Conservation (phyloP, 2,797 vertebrate genomes). For the Siniperca obscura region DNA sequence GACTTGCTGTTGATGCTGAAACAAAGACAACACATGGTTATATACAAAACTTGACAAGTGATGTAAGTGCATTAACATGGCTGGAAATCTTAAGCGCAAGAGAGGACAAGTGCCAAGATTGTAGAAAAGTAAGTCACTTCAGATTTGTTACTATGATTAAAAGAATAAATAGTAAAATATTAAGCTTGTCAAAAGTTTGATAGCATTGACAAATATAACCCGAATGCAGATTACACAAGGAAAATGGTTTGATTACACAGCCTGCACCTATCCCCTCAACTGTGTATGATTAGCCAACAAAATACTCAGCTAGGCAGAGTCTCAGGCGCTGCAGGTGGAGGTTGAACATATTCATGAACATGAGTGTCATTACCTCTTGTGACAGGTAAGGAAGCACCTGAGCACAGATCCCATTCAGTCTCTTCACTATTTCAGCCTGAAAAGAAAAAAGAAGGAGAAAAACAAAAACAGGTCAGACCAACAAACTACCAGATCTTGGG, state of each 20-base stretch:
- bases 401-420: constrained; percentile 98
- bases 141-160: not conserved
- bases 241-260: not conserved
- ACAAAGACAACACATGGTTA: constrained; percentile 25
- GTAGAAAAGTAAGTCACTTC: not conserved
- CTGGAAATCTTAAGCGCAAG: not conserved
- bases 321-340: not conserved
- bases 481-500: not conserved
- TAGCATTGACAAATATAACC: not conserved
- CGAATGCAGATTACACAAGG: not conserved
- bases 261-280: not conserved
- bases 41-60: not conserved
- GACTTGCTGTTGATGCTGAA: constrained; percentile 86
- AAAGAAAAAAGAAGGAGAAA: constrained; percentile 10
- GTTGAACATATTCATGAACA: not conserved
- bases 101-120: not conserved
- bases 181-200: not conserved
- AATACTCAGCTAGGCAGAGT: not conserved
- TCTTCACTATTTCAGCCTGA: constrained; percentile 98
- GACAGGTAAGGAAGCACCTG: constrained; percentile 99
- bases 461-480: not conserved
- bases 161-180: not conserved
- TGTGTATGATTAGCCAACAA: not conserved
- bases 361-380: constrained; percentile 90
- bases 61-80: not conserved